Base-by-base conservation (phyloP, 2,797 vertebrate species). In the Dicrostonyx torquatus region DNA sequence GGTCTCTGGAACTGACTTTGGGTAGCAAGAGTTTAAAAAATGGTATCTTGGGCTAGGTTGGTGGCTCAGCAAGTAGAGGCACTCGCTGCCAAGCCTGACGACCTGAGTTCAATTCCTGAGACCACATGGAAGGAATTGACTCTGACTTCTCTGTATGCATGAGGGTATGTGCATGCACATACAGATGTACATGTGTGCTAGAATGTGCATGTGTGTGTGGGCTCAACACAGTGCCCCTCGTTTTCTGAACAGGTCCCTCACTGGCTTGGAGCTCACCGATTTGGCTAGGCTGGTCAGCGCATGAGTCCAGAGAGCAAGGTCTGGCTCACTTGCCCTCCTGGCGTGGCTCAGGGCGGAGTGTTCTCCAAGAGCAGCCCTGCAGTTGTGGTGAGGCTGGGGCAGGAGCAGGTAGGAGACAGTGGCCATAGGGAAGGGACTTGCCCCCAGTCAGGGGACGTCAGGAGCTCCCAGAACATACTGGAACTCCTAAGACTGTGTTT, bases 381-480 rank as follows among this genome's bases (percentile, higher is more conserved):
- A 68, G 20, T n/a, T 53, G 55, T 82, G 76, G n/a, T 40, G 43
- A 73, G 48, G 24, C n/a, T 31, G 20, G 73, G 37, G 11, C 76
- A 89, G 68, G 78, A 96, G 75, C 84, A 53, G 79, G 72, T 22
- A 58, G 77, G 29, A 62, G 22, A 9, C 2, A 15, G 88, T 8
- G 64, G 15, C 6, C 1, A 20, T 1, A 15, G 17, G 29, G 37
- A 72, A 48, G 48, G 60, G 31, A 83, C 13, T 40, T 15, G 76
- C n/a, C 58, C 17, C 11, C 48, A 93, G 93, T 14, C 40, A n/a
- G n/a, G n/a, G n/a, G n/a, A n/a, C n/a, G 92, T 96, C 96, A 96
- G 97, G 97, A 97, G 98, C 95, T 97, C 96, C 97, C 97, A 89
- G 90, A 98, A 96, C 97, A 98, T 98, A 97, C 98, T 98, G 97